Evolutionary conservation across 2,797 vertebrate species (phyloP).

Genomic region (Sitta carolinensis): DNA sequence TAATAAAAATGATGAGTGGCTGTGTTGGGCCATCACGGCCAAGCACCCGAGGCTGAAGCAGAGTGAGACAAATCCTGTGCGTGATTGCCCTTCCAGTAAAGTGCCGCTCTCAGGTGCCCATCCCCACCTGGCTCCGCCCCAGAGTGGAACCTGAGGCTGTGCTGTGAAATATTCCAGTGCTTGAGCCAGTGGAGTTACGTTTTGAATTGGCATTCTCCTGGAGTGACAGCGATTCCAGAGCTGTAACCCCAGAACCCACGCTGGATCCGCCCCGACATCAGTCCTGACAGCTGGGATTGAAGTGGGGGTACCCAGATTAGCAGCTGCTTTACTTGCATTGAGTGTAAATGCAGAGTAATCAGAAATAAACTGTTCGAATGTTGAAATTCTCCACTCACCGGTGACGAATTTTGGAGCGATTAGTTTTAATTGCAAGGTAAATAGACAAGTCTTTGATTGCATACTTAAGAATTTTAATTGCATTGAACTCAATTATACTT

Average conservation of each 20-base stretch:
- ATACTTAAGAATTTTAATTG: not conserved
- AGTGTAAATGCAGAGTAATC: not conserved
- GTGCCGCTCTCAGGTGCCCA: not conserved
- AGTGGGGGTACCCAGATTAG: not conserved
- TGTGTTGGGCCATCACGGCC: fast-evolving
- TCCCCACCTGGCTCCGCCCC: not conserved
- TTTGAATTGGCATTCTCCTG: not conserved
- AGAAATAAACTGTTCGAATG: not conserved
- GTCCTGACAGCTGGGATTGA: not conserved
- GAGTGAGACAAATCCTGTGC: not conserved
- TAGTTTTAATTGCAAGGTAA: conserved; percentile 31
- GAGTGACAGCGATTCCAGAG: not conserved
- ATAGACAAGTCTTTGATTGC: conserved; percentile 1
- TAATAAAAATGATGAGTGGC: not conserved
- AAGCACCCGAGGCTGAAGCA: not conserved
- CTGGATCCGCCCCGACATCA: not conserved
- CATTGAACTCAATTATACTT: not conserved
- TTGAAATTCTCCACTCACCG: not conserved
- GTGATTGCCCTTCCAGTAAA: not conserved
- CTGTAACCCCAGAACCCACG: fast-evolving
- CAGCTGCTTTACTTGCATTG: not conserved
- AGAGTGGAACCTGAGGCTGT: not conserved
- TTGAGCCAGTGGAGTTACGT: not conserved
- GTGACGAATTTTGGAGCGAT: not conserved
- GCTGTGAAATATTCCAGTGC: not conserved